A percentile compares a stretch with the other conserved stretches of the same genome.
Conservation (phyloP, 2,797 vertebrate genomes). For the Halcyon chelicuti region DNA sequence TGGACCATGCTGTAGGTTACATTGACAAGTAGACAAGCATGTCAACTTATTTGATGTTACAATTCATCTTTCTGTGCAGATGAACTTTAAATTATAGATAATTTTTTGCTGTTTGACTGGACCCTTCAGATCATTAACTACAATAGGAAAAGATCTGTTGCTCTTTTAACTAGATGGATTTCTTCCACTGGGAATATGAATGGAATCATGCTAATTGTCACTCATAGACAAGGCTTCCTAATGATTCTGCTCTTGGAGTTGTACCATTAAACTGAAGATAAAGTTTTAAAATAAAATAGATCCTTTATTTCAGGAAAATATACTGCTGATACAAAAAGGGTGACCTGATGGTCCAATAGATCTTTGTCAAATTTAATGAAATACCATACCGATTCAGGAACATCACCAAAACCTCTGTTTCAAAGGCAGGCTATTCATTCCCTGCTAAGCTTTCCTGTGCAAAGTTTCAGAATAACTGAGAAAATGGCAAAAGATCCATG, state of each 20-base stretch:
- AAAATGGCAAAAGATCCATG: conserved; percentile 8
- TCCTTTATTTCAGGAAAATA: conserved; percentile 8
- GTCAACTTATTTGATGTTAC: background rate
- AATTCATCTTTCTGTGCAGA: background rate
- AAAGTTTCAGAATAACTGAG: background rate
- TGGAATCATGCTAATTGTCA: background rate
- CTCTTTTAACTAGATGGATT: background rate
- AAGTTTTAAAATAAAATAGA: conserved; percentile 1
- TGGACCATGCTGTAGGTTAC: background rate
- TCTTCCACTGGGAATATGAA: conserved; percentile 1
- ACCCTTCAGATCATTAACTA: background rate
- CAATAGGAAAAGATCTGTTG: background rate
- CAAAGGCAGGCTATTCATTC: background rate
- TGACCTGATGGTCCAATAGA: background rate
- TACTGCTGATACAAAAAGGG: background rate
- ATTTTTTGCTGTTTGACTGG: background rate
- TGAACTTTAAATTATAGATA: background rate
- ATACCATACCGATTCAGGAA: background rate
- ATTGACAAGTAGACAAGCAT: background rate
- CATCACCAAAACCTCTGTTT: background rate
- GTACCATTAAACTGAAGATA: background rate
- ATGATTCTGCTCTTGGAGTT: background rate
- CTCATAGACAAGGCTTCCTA: background rate
- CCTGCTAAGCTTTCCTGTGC: background rate
- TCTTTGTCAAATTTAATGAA: conserved; percentile 23